Evolutionary conservation across 2,113 vertebrate species (phyloP).

Genomic region (Epinephelus lanceolatus): DNA sequence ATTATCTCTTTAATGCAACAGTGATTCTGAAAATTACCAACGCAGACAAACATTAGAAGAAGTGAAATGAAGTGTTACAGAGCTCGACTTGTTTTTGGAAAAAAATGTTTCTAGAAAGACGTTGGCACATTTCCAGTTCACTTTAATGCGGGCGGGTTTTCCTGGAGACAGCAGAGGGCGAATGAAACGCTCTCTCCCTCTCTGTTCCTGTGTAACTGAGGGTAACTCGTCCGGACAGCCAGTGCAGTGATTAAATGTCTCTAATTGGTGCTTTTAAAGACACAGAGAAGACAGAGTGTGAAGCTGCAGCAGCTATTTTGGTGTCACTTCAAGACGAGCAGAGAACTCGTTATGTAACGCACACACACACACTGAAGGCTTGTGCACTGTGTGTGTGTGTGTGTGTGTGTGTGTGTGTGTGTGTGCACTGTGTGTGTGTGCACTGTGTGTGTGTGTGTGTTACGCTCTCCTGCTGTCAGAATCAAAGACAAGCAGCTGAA

Average conservation of each 20-base stretch:
- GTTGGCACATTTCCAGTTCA: background rate
- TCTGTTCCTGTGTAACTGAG: conserved; percentile 13
- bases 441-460: background rate
- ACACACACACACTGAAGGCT: background rate
- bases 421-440: no score
- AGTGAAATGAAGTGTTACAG: background rate
- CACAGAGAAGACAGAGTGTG: conserved; percentile 47
- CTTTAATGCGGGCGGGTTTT: background rate
- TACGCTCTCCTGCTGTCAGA: conserved; percentile 6
- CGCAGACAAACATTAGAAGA: background rate
- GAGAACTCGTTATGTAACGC: conserved; percentile 53
- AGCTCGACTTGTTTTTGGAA: no score
- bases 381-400: background rate
- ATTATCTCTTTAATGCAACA: background rate
- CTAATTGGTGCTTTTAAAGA: conserved; percentile 75
- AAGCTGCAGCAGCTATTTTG: conserved; percentile 65
- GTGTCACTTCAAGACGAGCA: conserved; percentile 58
- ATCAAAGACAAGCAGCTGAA: conserved; percentile 20
- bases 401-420: background rate
- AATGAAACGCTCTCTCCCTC: conserved; percentile 3
- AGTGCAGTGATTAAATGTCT: conserved; percentile 66
- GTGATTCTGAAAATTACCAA: background rate
- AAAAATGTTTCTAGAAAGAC: background rate
- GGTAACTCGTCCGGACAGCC: conserved; percentile 33
- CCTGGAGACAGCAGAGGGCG: conserved; percentile 7